Conservation (phyloP, 2,888 invertebrate genomes). For the Caenorhabditis sp. region DNA sequence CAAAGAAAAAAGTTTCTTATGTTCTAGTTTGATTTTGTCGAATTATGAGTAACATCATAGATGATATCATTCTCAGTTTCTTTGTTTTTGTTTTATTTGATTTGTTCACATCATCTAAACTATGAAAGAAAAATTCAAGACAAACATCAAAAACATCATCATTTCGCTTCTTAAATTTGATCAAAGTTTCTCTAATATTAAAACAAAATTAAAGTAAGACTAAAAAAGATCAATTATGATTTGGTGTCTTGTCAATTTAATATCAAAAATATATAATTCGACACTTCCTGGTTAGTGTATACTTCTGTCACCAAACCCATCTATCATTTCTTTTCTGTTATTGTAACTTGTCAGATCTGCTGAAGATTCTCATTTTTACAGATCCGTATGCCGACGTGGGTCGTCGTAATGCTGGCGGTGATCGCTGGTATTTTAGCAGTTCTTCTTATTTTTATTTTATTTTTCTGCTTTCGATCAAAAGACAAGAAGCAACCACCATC, state of each 20-base stretch:
- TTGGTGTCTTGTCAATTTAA: not conserved
- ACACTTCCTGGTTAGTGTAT: not conserved
- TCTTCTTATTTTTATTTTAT: constrained; percentile 32
- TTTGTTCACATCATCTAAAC: no score
- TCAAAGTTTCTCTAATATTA: no score
- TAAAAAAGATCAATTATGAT: not conserved
- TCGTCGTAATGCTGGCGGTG: constrained; percentile 40
- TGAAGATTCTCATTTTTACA: constrained; percentile 13
- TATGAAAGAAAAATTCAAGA: no score
- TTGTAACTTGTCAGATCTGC: not conserved
- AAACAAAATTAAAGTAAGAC: no score
- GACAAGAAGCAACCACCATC: constrained; percentile 40
- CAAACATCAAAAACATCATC: no score
- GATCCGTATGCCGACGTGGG: constrained; percentile 46
- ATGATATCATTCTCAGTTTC: no score
- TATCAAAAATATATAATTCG: not conserved
- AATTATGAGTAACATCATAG: no score
- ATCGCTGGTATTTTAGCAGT: constrained; percentile 44
- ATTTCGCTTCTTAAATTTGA: no score
- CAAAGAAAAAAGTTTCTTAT: no score
- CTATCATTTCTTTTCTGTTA: not conserved
- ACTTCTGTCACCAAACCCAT: not conserved
- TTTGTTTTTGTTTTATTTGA: no score
- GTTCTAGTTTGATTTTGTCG: no score
- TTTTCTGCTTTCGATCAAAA: constrained; percentile 36